Base-by-base conservation (phyloP, 2,797 vertebrate species). In the Loriculus beryllinus region DNA sequence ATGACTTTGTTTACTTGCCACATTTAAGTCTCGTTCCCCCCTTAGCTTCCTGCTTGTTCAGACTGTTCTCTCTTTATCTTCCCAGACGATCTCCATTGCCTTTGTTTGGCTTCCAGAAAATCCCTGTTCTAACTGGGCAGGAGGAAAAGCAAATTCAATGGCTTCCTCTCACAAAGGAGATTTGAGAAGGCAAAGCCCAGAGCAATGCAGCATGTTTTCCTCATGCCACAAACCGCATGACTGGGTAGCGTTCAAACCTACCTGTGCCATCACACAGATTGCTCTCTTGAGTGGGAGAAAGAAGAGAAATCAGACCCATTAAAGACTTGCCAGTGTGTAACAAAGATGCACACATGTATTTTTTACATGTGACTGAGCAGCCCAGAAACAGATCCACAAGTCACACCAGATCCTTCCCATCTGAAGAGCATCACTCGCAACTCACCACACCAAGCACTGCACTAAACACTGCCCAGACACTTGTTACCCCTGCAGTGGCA, bases 41-140 rank as follows among this genome's bases (percentile, higher is more conserved):
- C 57, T 92, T 3, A 74, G 90, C 47, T 96, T 96, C 93, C 96
- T 96, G 95, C 95, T 95, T 96, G 93, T 95, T 96, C 94, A 95
- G 94, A 94, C 96, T 94, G 94, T 94, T 95, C 95, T 78, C 64
- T 93, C 90, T 94, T 96, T 96, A 95, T 96, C 96, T 95, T 60
- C 88, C 88, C 93, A 96, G 95, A 90, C 95, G 33, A 96, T 96
- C 96, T 95, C 86, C 88, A 42, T 68, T 95, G 95, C 95, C 95
- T 96, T 96, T 96, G 95, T 96, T 95, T 95, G 81, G 60, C 86
- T 95, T 95, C 95, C 95, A 96, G 94, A 96, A 95, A 96, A 95
- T 77, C 96, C 48, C 81, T 70, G 90, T 71, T 95, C 74, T 76
- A 68, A 92, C 88, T 88, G 80, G 86, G 90, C 90, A 95, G 86